These are phyloP conservation scores for Corapipo altera DNA, from an alignment of 2,113 vertebrate genomes.

Conservation along the genomic window DNA sequence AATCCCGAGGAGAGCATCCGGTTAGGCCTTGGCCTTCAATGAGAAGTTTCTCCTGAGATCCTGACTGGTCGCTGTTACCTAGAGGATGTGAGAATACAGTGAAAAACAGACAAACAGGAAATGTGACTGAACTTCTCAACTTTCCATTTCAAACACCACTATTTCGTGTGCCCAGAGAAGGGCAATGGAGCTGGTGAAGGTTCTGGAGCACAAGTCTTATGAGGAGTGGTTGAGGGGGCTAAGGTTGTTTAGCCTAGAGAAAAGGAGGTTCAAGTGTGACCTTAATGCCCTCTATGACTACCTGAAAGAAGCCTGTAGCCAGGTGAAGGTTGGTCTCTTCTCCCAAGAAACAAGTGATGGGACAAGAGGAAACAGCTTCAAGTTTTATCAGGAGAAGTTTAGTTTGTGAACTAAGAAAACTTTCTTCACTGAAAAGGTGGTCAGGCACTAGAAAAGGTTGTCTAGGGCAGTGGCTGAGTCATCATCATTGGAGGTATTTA, in stretches of 20 bases:
- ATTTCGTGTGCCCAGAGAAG: background rate
- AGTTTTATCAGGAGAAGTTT: background rate
- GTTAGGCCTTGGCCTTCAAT: constrained; percentile 82
- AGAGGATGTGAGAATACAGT: background rate
- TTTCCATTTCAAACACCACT: background rate
- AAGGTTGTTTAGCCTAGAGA: background rate
- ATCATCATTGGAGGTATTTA: background rate
- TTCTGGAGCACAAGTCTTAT: background rate
- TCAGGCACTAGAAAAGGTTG: background rate
- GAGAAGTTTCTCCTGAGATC: constrained; percentile 95
- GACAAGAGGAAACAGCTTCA: background rate
- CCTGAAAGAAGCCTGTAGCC: background rate
- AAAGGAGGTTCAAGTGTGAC: background rate
- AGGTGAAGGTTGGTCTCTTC: background rate
- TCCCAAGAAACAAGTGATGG: background rate
- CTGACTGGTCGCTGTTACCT: constrained; percentile 97
- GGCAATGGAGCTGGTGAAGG: background rate
- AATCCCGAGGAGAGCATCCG: constrained; percentile 92
- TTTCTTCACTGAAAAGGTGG: background rate
- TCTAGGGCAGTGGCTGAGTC: background rate
- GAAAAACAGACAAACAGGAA: background rate
- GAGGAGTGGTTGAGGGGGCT: background rate
- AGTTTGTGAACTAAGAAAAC: background rate
- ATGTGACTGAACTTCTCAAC: background rate
- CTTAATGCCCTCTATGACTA: background rate